These are phyloP conservation scores for Elysia chlorotica DNA, from an alignment of 1,140 invertebrate species.

Conservation along the genomic window DNA sequence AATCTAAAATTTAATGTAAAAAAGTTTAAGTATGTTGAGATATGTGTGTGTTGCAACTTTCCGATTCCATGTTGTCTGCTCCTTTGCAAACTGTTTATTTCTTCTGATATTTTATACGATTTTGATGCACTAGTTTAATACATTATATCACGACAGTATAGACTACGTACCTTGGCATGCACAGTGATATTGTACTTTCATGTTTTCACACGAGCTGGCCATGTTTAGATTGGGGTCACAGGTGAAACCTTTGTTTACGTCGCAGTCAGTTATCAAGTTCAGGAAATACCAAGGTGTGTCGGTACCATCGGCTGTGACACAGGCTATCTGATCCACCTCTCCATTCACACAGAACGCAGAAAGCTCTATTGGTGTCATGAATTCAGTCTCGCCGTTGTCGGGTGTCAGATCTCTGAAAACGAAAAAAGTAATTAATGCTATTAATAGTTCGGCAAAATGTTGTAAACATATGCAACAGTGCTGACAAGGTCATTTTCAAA, in stretches of 20 bases:
- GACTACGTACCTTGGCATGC: conserved; percentile 41
- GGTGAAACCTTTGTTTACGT: conserved; percentile 20
- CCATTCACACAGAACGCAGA: conserved; percentile 43
- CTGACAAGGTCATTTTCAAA: too few species aligned
- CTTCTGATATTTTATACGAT: too few species aligned
- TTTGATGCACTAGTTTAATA: too few species aligned
- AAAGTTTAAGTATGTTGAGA: too few species aligned
- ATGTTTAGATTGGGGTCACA: conserved; percentile 22
- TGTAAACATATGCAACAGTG: too few species aligned
- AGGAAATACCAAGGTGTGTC: conserved; percentile 22
- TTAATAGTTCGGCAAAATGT: too few species aligned
- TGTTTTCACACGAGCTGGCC: conserved; percentile 43
- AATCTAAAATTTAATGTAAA: too few species aligned
- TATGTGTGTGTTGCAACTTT: too few species aligned
- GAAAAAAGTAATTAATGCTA: background rate
- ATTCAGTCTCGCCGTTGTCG: conserved; percentile 22
- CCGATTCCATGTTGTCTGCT: too few species aligned
- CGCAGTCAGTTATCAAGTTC: conserved; percentile 21
- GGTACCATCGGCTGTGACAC: conserved; percentile 35
- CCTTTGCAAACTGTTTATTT: too few species aligned
- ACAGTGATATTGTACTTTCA: conserved; percentile 55
- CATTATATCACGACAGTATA: too few species aligned
- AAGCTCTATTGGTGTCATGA: conserved; percentile 16
- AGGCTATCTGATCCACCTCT: conserved; percentile 46
- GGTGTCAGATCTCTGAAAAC: background rate